Conservation (phyloP, 2,113 vertebrate genomes). For the Phycodurus eques region DNA sequence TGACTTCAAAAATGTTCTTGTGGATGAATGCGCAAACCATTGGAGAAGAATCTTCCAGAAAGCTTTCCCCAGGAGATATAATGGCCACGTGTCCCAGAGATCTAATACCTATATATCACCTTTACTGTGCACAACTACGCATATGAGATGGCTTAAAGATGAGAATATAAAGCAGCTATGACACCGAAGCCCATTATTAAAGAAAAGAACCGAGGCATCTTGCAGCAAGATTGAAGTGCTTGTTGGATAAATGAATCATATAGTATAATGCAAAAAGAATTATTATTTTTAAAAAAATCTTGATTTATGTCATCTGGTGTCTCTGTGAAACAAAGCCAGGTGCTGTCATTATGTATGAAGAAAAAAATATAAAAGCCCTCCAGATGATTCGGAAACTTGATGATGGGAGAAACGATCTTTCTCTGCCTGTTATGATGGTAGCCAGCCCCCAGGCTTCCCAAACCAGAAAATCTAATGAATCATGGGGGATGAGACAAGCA, state of each 20-base stretch:
- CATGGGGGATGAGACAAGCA: constrained; percentile 27
- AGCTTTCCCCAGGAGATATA: neutral
- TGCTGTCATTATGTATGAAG: constrained; percentile 45
- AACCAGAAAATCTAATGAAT: constrained; percentile 55
- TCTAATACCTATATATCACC: neutral
- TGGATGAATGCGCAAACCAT: neutral
- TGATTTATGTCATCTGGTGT: constrained; percentile 48
- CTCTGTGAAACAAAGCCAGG: constrained; percentile 26
- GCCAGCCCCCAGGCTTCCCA: constrained; percentile 42
- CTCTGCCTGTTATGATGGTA: constrained; percentile 47
- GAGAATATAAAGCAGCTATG: constrained; percentile 6
- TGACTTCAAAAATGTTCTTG: neutral
- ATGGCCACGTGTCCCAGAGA: constrained; percentile 1
- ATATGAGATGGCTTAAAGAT: constrained; percentile 11
- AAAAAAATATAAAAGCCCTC: constrained; percentile 47
- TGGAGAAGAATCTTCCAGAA: neutral
- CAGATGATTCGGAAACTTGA: constrained; percentile 58
- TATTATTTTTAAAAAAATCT: constrained; percentile 28
- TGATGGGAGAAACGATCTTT: constrained; percentile 43
- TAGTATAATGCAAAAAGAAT: constrained; percentile 23
- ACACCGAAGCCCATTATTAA: constrained; percentile 27
- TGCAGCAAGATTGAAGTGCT: constrained; percentile 20
- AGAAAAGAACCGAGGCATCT: constrained; percentile 17
- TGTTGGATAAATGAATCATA: constrained; percentile 23
- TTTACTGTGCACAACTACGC: constrained; percentile 10